phyloP scores from a whole-genome alignment of 2,113 vertebrate genomes.

The Sciurus niger region DNA sequence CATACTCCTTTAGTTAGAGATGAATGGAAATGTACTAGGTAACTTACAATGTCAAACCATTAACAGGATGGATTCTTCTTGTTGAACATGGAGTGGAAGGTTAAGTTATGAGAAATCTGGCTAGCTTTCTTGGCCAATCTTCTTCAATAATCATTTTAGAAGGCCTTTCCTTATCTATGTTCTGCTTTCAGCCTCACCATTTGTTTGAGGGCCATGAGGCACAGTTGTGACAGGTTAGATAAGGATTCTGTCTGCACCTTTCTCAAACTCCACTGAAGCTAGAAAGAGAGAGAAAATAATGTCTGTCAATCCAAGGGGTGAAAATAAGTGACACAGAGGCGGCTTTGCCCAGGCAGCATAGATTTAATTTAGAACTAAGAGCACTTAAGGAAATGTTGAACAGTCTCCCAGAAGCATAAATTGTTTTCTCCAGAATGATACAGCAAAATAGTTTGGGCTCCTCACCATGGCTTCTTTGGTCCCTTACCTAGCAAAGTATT shows the following conservation, averaged over 20 bases:
- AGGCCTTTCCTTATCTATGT: conserved; percentile 31
- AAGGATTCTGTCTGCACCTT: conserved; percentile 44
- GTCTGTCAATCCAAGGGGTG: conserved; percentile 31
- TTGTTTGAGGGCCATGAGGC: conserved; percentile 60
- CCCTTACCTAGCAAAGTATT: conserved; percentile 12
- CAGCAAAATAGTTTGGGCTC: conserved; percentile 64
- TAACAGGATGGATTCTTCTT: neutral
- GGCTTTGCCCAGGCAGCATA: conserved; percentile 9
- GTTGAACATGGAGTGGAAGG: neutral
- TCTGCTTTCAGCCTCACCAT: conserved; percentile 29
- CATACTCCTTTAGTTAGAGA: conserved; percentile 34
- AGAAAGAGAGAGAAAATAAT: neutral
- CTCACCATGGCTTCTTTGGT: conserved; percentile 14
- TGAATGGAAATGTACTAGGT: neutral
- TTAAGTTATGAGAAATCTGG: conserved; percentile 68
- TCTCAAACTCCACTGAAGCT: conserved; percentile 35
- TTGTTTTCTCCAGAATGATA: conserved; percentile 68
- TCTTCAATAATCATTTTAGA: conserved; percentile 39
- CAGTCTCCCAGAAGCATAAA: conserved; percentile 70
- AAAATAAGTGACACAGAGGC: conserved; percentile 52
- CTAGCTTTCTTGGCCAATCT: conserved; percentile 42
- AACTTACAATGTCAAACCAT: conserved; percentile 10
- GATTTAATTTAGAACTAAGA: conserved; percentile 72
- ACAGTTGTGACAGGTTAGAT: conserved; percentile 65
- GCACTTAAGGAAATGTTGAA: conserved; percentile 69